These are phyloP conservation scores for Anagrus nilaparvatae DNA, from an alignment of 1,140 invertebrate genomes.

Conservation along the genomic window DNA sequence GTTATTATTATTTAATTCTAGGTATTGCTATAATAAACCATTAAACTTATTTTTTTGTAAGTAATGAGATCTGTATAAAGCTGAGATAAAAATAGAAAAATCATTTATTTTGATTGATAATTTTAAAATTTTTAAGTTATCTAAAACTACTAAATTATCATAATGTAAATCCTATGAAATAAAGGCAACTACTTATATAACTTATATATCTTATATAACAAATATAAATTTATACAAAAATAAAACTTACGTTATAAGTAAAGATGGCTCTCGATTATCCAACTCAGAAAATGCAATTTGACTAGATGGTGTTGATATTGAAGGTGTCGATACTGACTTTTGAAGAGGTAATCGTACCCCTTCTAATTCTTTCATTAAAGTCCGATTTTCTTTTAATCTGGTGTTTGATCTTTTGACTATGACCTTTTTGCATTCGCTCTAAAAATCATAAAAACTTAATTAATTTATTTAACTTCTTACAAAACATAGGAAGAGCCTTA, in stretches of 20 bases:
- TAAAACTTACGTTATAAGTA: slow-evolving; percentile 31
- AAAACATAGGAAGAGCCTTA: too few relatives aligned
- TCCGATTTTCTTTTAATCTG: slow-evolving; percentile 49
- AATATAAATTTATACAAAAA: slow-evolving; percentile 3
- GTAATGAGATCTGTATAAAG: too few relatives aligned
- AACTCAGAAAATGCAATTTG: slow-evolving; percentile 34
- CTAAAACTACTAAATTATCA: too few relatives aligned
- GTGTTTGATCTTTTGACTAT: slow-evolving; percentile 47
- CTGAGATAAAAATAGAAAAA: too few relatives aligned
- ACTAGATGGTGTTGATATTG: slow-evolving; percentile 62
- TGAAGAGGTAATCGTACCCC: slow-evolving; percentile 65
- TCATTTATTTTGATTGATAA: too few relatives aligned
- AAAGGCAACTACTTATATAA: too few relatives aligned
- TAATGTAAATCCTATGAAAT: too few relatives aligned
- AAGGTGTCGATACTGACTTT: slow-evolving; percentile 84
- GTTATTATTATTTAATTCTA: too few relatives aligned
- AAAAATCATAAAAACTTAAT: slow-evolving; percentile 19
- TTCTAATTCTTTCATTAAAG: slow-evolving; percentile 48
- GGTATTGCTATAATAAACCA: too few relatives aligned
- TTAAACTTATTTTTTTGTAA: too few relatives aligned
- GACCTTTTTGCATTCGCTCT: slow-evolving; percentile 51
- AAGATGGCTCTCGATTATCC: slow-evolving; percentile 28
- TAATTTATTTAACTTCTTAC: slow-evolving; percentile 8
- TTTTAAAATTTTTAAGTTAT: too few relatives aligned
- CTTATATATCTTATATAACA: too few relatives aligned